Base-by-base conservation (phyloP, 1,140 invertebrate genomes). In the Leptoteleia sp. region DNA sequence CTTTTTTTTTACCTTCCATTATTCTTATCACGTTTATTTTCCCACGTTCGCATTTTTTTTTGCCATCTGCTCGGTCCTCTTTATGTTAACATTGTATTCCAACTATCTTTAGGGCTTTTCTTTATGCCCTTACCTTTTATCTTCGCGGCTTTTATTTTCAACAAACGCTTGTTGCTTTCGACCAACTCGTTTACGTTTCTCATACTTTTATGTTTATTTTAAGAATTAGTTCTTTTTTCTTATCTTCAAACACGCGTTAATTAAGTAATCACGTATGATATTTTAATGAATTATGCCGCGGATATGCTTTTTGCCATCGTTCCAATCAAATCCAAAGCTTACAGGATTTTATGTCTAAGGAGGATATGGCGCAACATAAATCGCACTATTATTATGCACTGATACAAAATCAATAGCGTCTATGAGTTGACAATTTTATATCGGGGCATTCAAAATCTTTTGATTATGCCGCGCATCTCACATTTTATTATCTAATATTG, bases 1-100 rank as follows among this genome's bases (percentile, higher is more conserved):
- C n/a, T n/a, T n/a, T n/a, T n/a, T 52, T 52, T 37, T 52, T 52
- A 52, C 22, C 15, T 33, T 37, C 13, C 29, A 9, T 37, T 37
- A 22, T 52, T 12, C 29, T 31, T 22, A 19, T 35, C n/a, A 9
- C 16, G 37, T 37, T 52, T 37, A 40, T 40, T 40, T 43, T 43
- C 37, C 4, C 37, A 4, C 9, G 37, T 40, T 17, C 37, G 7
- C 37, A 2, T 40, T 43, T 17, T 25, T 43, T 43, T 43, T 25
- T 40, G n/a, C 15, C 19, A 25, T 25, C 9, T 5, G 2, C 42
- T n/a, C n/a, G 19, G 19, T 25, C 11, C 25, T 11, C 5, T 43
- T 43, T 25, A 25, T n/a, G 42, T 25, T 2, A 43, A 43, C 19
- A 43, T 22, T 9, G 11, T 12, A 25, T 25, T 19, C 16, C 38